Evolutionary conservation across 2,113 vertebrate genomes (phyloP).

Genomic region (Callocephalon fimbriatum): DNA sequence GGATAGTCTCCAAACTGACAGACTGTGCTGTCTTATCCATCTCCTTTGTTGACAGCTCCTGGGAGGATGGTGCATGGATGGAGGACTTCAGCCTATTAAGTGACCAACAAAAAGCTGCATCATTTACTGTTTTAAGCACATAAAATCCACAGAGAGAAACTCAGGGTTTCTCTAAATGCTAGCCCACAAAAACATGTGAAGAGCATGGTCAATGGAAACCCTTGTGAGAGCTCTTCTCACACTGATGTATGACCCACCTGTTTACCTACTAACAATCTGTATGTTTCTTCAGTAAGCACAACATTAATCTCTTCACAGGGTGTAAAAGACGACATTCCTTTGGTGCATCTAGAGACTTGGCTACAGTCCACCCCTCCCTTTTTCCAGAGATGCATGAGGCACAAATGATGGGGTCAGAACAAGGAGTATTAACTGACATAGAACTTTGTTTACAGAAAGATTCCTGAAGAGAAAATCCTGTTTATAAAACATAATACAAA

Average conservation of each 20-base stretch:
- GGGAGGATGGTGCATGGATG: background rate
- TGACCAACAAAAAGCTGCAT: background rate
- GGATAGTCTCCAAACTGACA: constrained; percentile 55
- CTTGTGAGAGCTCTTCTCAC: accelerated
- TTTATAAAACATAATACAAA: background rate
- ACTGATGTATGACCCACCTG: background rate
- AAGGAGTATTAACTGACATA: background rate
- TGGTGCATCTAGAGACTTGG: background rate
- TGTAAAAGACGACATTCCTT: background rate
- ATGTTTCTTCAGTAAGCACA: background rate
- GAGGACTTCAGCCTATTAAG: constrained; percentile 5
- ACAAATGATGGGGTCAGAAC: background rate
- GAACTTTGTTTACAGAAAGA: background rate
- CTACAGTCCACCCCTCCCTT: background rate
- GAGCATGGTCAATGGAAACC: background rate
- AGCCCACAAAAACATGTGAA: background rate
- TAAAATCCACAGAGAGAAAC: background rate
- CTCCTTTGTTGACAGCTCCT: constrained; percentile 4
- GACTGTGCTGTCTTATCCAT: constrained; percentile 22
- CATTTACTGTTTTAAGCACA: constrained; percentile 9
- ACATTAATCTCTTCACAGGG: background rate
- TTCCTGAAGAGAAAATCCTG: background rate
- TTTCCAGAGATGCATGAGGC: background rate
- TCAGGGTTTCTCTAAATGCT: background rate
- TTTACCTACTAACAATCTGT: background rate